Conservation (phyloP, 92 coral and sea anemone genomes). For the Epizoanthus scotinus region DNA sequence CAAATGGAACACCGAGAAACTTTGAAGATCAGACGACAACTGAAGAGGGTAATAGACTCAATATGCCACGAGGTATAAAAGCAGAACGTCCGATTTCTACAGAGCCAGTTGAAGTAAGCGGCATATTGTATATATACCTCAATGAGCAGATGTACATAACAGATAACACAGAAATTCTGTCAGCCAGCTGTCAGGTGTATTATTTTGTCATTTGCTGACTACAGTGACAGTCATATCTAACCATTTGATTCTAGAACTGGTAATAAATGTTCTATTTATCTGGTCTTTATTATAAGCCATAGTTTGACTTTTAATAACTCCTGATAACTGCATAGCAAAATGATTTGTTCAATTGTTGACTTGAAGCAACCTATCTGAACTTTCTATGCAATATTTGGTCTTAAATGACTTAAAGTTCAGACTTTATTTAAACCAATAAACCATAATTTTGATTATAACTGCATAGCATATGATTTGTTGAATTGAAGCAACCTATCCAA, state of each 20-base stretch:
- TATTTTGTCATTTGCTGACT: no score
- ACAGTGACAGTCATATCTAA: no score
- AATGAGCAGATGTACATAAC: no score
- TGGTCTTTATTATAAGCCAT: not conserved
- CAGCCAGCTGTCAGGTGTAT: no score
- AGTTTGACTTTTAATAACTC: no score
- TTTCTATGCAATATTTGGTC: no score
- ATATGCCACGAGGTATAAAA: constrained; percentile 97
- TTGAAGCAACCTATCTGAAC: constrained; percentile 83
- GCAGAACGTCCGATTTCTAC: constrained; percentile 83
- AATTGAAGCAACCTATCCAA: constrained; percentile 75
- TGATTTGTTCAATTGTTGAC: not conserved
- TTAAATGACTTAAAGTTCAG: no score
- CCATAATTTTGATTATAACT: no score
- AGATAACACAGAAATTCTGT: no score
- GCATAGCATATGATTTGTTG: not conserved
- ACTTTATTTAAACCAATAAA: no score
- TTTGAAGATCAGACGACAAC: constrained; percentile 9
- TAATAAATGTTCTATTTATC: not conserved
- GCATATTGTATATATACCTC: no score
- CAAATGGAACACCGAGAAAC: not conserved
- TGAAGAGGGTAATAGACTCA: not conserved
- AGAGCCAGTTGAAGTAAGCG: constrained; percentile 86
- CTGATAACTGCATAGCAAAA: not conserved
- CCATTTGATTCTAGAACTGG: not conserved